A percentile compares a stretch with the other conserved stretches of the same genome.
Evolutionary conservation across 2,797 vertebrate genomes (phyloP).

Genomic region (Chrosomus eos): DNA sequence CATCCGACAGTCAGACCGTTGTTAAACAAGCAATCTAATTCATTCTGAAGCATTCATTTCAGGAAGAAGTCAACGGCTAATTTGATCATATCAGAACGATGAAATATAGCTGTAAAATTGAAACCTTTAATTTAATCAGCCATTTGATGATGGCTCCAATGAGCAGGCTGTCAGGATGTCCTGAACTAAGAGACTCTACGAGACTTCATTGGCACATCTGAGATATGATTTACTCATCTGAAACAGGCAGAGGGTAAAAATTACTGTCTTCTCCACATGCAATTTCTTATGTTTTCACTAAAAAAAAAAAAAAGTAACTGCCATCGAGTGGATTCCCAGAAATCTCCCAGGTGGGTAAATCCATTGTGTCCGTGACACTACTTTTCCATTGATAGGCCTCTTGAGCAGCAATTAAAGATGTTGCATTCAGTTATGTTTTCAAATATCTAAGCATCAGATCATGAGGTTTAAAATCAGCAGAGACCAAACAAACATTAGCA

Average conservation of each 20-base stretch:
- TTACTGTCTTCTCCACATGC: not conserved
- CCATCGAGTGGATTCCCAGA: conserved; percentile 1
- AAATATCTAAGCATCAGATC: conserved; percentile 11
- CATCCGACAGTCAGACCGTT: conserved; percentile 21
- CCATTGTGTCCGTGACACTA: conserved; percentile 8
- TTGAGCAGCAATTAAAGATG: conserved; percentile 38
- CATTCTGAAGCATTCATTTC: conserved; percentile 43
- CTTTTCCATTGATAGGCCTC: conserved; percentile 35
- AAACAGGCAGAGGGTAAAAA: conserved; percentile 18
- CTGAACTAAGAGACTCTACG: conserved; percentile 15
- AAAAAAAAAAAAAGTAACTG: not conserved
- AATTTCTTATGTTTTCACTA: not conserved
- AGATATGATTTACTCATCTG: conserved; percentile 32
- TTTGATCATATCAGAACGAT: conserved; percentile 41
- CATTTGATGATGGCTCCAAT: conserved; percentile 31
- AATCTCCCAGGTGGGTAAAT: conserved; percentile 21
- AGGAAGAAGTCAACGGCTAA: conserved; percentile 43
- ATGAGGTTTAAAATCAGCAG: not conserved
- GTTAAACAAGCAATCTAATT: conserved; percentile 49
- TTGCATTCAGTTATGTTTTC: conserved; percentile 28
- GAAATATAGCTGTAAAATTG: conserved; percentile 47
- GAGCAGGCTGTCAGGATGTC: not conserved
- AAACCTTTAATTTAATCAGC: conserved; percentile 37
- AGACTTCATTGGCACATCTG: conserved; percentile 25
- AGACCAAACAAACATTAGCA: not conserved